These are phyloP conservation scores for Stegastes partitus DNA, from an alignment of 2,113 vertebrate genomes.

Conservation along the genomic window DNA sequence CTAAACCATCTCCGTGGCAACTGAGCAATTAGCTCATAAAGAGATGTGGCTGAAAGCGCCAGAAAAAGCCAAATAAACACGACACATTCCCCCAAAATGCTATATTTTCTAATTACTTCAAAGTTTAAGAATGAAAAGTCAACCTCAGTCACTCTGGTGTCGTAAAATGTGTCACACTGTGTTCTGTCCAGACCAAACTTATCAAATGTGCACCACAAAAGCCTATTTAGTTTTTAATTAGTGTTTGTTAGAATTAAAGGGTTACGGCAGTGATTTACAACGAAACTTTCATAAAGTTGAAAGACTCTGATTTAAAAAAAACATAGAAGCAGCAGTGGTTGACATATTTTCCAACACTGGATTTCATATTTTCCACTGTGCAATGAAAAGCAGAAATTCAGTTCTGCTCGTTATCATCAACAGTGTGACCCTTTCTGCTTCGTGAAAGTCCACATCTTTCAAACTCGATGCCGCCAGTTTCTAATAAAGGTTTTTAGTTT, in stretches of 20 bases:
- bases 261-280: no score
- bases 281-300: no score
- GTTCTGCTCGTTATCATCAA: background rate
- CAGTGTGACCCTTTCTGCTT: background rate
- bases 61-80: background rate
- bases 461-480: background rate
- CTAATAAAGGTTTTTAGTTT: background rate
- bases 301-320: no score
- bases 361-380: background rate
- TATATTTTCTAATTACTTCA: background rate
- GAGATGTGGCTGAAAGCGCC: background rate
- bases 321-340: no score
- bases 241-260: no score
- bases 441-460: background rate
- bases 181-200: background rate
- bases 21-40: background rate
- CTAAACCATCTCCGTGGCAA: slow-evolving; percentile 16
- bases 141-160: background rate
- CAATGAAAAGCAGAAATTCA: background rate
- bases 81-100: background rate
- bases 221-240: background rate
- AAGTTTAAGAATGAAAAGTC: background rate
- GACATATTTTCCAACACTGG: no score
- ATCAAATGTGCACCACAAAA: background rate
- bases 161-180: background rate